Evolutionary conservation across 1,140 invertebrate species (phyloP).

Genomic region (Leptopilina clavipes): DNA sequence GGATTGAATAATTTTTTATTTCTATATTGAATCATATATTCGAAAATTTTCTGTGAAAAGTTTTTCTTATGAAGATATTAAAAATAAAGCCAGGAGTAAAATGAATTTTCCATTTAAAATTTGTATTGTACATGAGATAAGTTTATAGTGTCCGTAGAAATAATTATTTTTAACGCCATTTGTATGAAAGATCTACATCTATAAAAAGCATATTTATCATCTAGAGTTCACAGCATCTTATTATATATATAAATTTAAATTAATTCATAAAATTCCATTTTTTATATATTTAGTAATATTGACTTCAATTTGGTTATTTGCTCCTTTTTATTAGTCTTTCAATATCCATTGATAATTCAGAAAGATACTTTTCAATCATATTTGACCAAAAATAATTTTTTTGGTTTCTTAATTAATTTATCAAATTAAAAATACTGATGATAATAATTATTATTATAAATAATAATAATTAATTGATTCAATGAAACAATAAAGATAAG

Average conservation of each 20-base stretch:
- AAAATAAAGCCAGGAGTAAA: not conserved
- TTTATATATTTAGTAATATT: conserved; percentile 37
- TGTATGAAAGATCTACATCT: conserved; percentile 28
- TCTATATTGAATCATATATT: no score
- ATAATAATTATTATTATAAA: not conserved
- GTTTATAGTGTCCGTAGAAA: not conserved
- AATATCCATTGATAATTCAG: not conserved
- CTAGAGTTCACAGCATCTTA: conserved; percentile 30
- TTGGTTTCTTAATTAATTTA: no score
- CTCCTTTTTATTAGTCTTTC: not conserved
- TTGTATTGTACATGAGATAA: conserved; percentile 13
- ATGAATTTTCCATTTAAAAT: not conserved
- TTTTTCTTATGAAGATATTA: not conserved
- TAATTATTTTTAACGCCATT: conserved; percentile 16
- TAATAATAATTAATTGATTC: no score
- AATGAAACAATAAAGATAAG: not conserved
- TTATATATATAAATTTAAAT: conserved; percentile 26
- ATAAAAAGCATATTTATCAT: conserved; percentile 27
- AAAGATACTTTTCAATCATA: not conserved
- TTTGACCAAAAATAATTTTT: not conserved
- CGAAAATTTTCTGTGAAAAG: not conserved
- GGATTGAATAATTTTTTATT: no score
- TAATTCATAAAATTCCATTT: conserved; percentile 20
- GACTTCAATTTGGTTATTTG: conserved; percentile 37
- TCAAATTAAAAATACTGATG: no score